Evolutionary conservation across 2,797 vertebrate species (phyloP).

Genomic region (Pteronotus mesoamericanus): DNA sequence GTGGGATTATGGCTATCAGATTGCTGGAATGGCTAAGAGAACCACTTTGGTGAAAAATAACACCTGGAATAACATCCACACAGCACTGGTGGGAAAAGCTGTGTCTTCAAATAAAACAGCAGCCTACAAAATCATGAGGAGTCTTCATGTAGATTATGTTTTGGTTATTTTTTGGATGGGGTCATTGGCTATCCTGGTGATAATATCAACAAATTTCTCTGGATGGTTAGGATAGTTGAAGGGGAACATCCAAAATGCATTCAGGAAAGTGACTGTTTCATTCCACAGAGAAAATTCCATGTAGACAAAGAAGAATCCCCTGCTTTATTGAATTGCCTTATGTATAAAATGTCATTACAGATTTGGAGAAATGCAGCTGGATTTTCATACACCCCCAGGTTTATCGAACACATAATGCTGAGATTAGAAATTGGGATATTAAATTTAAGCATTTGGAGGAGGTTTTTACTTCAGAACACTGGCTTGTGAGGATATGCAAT

Average conservation of each 20-base stretch:
- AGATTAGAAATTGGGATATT: slow-evolving; percentile 99
- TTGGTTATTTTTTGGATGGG: slow-evolving; percentile 97
- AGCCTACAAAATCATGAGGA: slow-evolving; percentile 96
- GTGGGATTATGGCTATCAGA: slow-evolving; percentile 99
- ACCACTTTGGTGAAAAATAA: slow-evolving; percentile 98
- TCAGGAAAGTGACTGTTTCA: slow-evolving; percentile 99
- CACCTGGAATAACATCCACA: slow-evolving; percentile 99
- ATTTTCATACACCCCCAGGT: slow-evolving; percentile 97
- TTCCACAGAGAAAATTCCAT: slow-evolving; percentile 97
- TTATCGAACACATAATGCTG: slow-evolving; percentile 98
- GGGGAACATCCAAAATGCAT: slow-evolving; percentile 99
- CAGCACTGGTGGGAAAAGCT: slow-evolving; percentile 97
- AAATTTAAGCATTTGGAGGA: slow-evolving; percentile 98
- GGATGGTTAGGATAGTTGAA: slow-evolving; percentile 99
- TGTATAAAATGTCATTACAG: slow-evolving; percentile 99
- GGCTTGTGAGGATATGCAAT: slow-evolving; percentile 99
- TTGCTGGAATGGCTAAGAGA: slow-evolving; percentile 98
- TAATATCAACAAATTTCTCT: slow-evolving; percentile 99
- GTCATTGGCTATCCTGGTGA: slow-evolving; percentile 99
- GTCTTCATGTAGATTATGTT: slow-evolving; percentile 97
- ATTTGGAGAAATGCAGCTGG: slow-evolving; percentile 98
- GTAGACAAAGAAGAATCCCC: slow-evolving; percentile 98
- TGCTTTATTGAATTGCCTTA: slow-evolving; percentile 97
- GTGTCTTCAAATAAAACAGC: slow-evolving; percentile 99
- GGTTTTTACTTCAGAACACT: slow-evolving; percentile 98